Conservation (phyloP, 2,113 vertebrate species). For the Grammomys surdaster region DNA sequence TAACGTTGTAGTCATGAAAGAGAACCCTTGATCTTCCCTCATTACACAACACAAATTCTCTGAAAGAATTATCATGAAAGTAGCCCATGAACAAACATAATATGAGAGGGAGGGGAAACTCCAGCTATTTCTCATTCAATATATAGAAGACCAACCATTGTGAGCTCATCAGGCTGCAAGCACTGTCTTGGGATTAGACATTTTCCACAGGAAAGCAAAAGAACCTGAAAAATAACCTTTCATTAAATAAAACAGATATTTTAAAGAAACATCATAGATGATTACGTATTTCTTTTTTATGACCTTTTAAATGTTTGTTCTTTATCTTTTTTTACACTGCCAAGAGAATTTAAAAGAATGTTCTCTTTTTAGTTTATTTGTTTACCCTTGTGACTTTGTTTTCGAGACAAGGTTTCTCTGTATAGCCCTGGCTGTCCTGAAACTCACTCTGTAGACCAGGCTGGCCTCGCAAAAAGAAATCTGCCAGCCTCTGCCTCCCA, state of each 20-base stretch:
- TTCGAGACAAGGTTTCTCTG: no score
- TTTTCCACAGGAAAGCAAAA: constrained; percentile 30
- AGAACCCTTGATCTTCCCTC: constrained; percentile 78
- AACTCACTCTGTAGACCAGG: no score
- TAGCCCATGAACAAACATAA: constrained; percentile 71
- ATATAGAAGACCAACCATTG: constrained; percentile 66
- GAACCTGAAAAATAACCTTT: constrained; percentile 37
- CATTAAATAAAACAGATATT: neutral
- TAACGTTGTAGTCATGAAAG: constrained; percentile 72
- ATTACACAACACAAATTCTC: constrained; percentile 76
- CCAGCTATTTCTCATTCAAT: constrained; percentile 70
- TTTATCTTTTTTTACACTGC: neutral
- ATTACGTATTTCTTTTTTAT: neutral
- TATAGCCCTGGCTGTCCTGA: no score
- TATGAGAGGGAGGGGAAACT: constrained; percentile 69
- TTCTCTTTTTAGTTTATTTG: neutral
- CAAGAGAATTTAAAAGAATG: neutral
- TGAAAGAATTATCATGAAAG: constrained; percentile 78
- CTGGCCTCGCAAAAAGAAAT: no score
- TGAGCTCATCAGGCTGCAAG: neutral
- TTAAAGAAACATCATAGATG: constrained; percentile 4
- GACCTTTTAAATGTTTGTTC: neutral
- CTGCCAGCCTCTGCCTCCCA: no score
- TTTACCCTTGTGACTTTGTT: neutral
- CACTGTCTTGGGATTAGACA: constrained; percentile 2